These are phyloP conservation scores for Furcula furcula DNA, from an alignment of 2,888 invertebrate species.

Conservation along the genomic window DNA sequence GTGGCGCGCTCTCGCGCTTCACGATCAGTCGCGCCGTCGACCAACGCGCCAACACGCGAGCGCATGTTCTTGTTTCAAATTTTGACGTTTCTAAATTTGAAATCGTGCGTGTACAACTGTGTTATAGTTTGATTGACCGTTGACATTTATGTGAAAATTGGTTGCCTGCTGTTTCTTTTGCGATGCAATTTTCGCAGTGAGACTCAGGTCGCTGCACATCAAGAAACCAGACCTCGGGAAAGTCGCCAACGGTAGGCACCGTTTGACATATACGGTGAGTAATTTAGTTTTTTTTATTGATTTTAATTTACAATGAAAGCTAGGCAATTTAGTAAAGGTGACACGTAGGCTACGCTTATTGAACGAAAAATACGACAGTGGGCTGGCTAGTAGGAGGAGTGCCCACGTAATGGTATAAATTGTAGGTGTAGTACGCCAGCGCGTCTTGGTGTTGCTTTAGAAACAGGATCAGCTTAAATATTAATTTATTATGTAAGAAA, in stretches of 20 bases:
- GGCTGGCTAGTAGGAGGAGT: slow-evolving; percentile 69
- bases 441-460: slow-evolving; percentile 54
- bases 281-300: slow-evolving; percentile 51
- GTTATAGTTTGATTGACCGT: slow-evolving; percentile 42
- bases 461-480: slow-evolving; percentile 30
- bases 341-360: slow-evolving; percentile 67
- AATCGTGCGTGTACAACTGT: slow-evolving; percentile 53
- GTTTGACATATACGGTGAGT: slow-evolving; percentile 65
- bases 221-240: slow-evolving; percentile 53
- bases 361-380: slow-evolving; percentile 65
- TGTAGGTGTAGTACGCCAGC: slow-evolving; percentile 66
- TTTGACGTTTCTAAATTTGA: slow-evolving; percentile 66
- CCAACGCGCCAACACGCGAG: slow-evolving; percentile 68
- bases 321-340: slow-evolving; percentile 53
- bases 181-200: slow-evolving; percentile 41
- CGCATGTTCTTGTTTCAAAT: slow-evolving; percentile 51
- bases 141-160: slow-evolving; percentile 39
- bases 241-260: slow-evolving; percentile 53
- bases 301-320: slow-evolving; percentile 43
- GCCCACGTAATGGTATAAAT: slow-evolving; percentile 68
- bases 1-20: slow-evolving; percentile 62
- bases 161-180: slow-evolving; percentile 27
- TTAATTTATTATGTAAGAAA: slow-evolving; percentile 3
- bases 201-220: slow-evolving; percentile 29
- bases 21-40: slow-evolving; percentile 71